A percentile compares a stretch with the other conserved stretches of the same genome.
Evolutionary conservation across 30 jellyfish, hydroid and myxozoan species (phyloP).

Genomic region (Sanderia malayensis): DNA sequence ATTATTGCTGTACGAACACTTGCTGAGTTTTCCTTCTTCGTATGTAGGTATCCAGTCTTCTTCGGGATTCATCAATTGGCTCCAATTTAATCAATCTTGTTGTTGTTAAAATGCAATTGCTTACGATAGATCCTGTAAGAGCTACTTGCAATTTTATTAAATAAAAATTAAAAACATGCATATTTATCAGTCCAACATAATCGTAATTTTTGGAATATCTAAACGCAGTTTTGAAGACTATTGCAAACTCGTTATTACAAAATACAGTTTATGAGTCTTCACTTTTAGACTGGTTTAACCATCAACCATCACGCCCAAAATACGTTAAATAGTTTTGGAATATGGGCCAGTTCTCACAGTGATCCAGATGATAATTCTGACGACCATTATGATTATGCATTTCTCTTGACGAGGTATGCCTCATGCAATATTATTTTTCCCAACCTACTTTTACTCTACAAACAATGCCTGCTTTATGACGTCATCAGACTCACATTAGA

Average conservation of each 20-base stretch:
- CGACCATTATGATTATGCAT: constrained; percentile 95
- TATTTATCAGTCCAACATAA: not conserved
- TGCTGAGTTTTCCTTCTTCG: not conserved
- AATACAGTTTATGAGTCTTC: too few relatives aligned
- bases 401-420: constrained; percentile 88
- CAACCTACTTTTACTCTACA: too few relatives aligned
- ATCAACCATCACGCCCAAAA: constrained; percentile 95
- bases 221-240: too few relatives aligned
- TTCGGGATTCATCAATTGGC: constrained; percentile 87
- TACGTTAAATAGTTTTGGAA: constrained; percentile 85
- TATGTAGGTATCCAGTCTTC: constrained; percentile 76
- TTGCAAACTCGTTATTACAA: too few relatives aligned
- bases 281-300: constrained; percentile 88
- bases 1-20: too few relatives aligned
- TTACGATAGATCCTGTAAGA: constrained; percentile 88
- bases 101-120: constrained; percentile 74
- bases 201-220: too few relatives aligned
- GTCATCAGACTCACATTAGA: too few relatives aligned
- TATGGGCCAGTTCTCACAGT: constrained; percentile 87
- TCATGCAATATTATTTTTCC: too few relatives aligned
- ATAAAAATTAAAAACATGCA: too few relatives aligned
- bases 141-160: not conserved
- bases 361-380: constrained; percentile 98
- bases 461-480: too few relatives aligned
- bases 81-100: constrained; percentile 74